Evolutionary conservation across 2,113 vertebrate species (phyloP).

Genomic region (Mus spicilegus): DNA sequence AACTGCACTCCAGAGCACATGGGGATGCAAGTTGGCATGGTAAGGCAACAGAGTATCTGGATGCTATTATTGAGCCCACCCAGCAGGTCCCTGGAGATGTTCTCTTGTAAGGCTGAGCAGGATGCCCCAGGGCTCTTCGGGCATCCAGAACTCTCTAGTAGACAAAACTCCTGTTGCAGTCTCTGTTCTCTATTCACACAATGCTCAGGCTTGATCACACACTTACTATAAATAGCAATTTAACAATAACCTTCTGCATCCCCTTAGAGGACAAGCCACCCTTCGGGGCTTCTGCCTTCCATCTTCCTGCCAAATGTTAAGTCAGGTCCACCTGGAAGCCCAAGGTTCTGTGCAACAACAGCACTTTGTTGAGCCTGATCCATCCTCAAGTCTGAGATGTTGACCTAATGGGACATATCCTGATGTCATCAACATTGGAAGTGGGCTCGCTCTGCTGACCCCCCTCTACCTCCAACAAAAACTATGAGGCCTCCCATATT

Average conservation of each 20-base stretch:
- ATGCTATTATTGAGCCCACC: not conserved
- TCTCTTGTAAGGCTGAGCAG: not conserved
- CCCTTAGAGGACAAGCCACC: not conserved
- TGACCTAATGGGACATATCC: not conserved
- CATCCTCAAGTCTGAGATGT: not conserved
- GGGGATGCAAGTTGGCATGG: not conserved
- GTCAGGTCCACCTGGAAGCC: not conserved
- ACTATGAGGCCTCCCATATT: not conserved
- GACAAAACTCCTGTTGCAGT: not conserved
- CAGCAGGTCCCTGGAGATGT: not conserved
- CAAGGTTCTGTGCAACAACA: not conserved
- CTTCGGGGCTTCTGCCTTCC: not conserved
- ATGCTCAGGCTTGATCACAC: not conserved
- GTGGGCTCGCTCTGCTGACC: not conserved
- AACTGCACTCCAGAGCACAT: not conserved
- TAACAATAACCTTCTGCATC: constrained; percentile 24
- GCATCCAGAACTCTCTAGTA: not conserved
- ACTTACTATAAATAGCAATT: constrained; percentile 35
- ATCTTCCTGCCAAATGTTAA: not conserved
- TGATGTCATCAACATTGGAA: not conserved
- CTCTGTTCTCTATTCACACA: not conserved
- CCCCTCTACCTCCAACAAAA: not conserved
- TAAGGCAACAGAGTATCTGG: not conserved
- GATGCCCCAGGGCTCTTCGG: not conserved
- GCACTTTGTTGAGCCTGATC: not conserved